Conservation (phyloP, 2,797 vertebrate genomes). For the Zalophus californianus region DNA sequence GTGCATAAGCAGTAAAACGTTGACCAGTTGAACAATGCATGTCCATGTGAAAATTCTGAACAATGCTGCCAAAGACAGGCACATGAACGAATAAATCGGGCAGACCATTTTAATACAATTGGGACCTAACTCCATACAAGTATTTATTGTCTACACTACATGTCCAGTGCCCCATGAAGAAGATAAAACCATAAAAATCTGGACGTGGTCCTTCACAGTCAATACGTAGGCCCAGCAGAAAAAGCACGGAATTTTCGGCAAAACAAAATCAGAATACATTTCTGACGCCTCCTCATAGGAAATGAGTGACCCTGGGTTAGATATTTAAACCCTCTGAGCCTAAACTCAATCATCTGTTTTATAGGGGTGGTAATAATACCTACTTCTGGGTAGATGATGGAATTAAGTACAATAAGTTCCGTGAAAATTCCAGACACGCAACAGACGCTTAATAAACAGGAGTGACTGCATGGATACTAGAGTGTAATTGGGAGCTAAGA, state of each 20-base stretch:
- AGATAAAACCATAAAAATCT: background rate
- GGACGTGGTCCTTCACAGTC: background rate
- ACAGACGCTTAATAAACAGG: background rate
- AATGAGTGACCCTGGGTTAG: background rate
- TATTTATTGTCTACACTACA: background rate
- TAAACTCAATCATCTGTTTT: slow-evolving; percentile 24
- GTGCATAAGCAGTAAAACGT: background rate
- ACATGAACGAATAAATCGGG: background rate
- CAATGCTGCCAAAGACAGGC: background rate
- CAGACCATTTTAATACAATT: background rate
- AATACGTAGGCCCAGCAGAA: background rate
- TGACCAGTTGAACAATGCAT: background rate
- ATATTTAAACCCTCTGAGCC: slow-evolving; percentile 13
- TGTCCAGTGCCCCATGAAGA: background rate
- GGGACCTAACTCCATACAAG: background rate
- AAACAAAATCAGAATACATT: background rate
- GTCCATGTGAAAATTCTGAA: background rate
- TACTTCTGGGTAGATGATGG: background rate
- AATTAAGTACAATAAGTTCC: background rate
- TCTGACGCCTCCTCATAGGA: background rate
- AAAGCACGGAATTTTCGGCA: background rate
- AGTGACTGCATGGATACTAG: background rate
- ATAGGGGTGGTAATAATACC: background rate
- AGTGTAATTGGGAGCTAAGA: background rate
- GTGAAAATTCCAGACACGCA: background rate